Conservation (phyloP, 2,797 vertebrate species). For the Myoxocephalus aenaeus region DNA sequence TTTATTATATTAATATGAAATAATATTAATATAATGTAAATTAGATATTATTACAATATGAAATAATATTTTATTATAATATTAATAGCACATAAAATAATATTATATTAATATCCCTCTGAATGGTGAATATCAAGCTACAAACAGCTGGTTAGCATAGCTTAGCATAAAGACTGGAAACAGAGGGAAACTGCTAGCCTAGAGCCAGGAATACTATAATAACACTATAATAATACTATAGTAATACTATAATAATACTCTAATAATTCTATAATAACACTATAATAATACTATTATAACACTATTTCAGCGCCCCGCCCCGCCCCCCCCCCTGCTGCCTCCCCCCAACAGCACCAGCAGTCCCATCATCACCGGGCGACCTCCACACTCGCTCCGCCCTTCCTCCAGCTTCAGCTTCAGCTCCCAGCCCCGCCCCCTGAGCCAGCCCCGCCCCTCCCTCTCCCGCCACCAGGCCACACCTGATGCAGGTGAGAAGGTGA, state of each 20-base stretch:
- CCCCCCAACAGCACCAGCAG: slow-evolving; percentile 78
- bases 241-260: too few relatives aligned
- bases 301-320: slow-evolving; percentile 8
- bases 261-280: too few relatives aligned
- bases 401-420: slow-evolving; percentile 66
- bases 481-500: slow-evolving; percentile 76
- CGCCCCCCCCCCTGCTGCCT: slow-evolving; percentile 44
- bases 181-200: neutral
- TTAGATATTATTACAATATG: too few relatives aligned
- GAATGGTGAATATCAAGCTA: neutral
- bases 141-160: neutral
- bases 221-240: too few relatives aligned
- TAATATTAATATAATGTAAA: too few relatives aligned
- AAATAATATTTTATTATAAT: too few relatives aligned
- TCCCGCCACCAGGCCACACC: slow-evolving; percentile 3
- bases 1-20: too few relatives aligned
- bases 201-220: too few relatives aligned
- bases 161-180: too few relatives aligned
- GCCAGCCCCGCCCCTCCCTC: slow-evolving; percentile 80
- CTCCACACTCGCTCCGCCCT: slow-evolving; percentile 24
- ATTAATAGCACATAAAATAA: too few relatives aligned
- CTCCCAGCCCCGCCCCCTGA: slow-evolving; percentile 79
- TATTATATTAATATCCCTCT: too few relatives aligned
- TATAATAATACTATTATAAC: too few relatives aligned
- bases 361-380: slow-evolving; percentile 60